Conservation (phyloP, 1,140 invertebrate genomes). For the Manduca sexta region DNA sequence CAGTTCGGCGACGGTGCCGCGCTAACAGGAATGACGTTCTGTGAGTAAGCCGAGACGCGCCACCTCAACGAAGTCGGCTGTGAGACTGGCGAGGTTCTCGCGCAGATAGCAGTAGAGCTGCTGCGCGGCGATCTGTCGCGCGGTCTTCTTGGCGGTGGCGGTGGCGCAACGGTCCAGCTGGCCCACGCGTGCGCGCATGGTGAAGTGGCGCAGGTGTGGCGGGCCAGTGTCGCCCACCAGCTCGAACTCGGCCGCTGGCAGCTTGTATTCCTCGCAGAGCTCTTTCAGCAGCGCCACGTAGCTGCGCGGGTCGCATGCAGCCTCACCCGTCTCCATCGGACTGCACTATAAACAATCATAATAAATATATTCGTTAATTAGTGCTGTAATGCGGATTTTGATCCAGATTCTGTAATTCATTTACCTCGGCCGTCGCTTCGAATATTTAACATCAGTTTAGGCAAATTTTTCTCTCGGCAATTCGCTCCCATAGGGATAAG, state of each 20-base stretch:
- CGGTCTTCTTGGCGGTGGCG: conserved; percentile 50
- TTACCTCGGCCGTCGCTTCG: no score
- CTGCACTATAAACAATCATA: background rate
- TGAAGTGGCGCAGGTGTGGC: conserved; percentile 52
- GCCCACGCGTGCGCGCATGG: conserved; percentile 34
- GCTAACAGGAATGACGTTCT: no score
- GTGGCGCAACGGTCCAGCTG: conserved; percentile 37
- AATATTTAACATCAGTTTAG: no score
- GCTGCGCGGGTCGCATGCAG: conserved; percentile 28
- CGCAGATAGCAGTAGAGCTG: conserved; percentile 50
- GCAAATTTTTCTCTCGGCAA: no score
- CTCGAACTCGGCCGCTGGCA: conserved; percentile 33
- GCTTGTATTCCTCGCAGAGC: conserved; percentile 47
- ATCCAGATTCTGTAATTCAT: no score
- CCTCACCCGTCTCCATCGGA: background rate
- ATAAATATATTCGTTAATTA: no score
- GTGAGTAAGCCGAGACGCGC: background rate
- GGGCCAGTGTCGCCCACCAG: conserved; percentile 55
- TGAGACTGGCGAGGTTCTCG: conserved; percentile 39
- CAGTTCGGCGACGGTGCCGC: background rate
- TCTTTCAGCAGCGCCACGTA: conserved; percentile 51
- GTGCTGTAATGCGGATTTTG: no score
- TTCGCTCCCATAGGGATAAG: no score
- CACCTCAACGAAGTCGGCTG: conserved; percentile 53
- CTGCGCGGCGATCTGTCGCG: conserved; percentile 51